Evolutionary conservation across 2,888 invertebrate genomes (phyloP).

Genomic region (Elegia similella): DNA sequence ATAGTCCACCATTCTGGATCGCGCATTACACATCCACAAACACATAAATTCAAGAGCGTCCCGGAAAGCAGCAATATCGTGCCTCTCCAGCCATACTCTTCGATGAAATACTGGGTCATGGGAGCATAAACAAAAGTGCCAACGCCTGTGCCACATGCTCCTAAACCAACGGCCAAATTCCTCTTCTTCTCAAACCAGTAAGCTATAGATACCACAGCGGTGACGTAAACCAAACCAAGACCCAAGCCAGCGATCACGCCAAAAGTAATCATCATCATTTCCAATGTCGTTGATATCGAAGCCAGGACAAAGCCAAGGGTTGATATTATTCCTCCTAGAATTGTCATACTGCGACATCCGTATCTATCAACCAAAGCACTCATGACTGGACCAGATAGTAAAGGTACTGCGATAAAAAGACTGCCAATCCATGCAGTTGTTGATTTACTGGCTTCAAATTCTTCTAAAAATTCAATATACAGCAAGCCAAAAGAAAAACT

Average conservation of each 20-base stretch:
- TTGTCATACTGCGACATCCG: slow-evolving; percentile 90
- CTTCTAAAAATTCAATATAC: slow-evolving; percentile 90
- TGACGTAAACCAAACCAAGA: slow-evolving; percentile 91
- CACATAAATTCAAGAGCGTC: slow-evolving; percentile 91
- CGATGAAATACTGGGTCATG: slow-evolving; percentile 89
- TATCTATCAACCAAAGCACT: slow-evolving; percentile 92
- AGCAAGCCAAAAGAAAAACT: slow-evolving; percentile 96
- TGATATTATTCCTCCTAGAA: slow-evolving; percentile 87
- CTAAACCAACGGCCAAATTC: slow-evolving; percentile 92
- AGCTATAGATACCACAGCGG: slow-evolving; percentile 94
- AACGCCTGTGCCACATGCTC: slow-evolving; percentile 94
- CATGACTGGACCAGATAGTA: slow-evolving; percentile 91
- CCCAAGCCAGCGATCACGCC: slow-evolving; percentile 93
- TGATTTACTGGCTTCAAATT: slow-evolving; percentile 90
- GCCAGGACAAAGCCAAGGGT: slow-evolving; percentile 89
- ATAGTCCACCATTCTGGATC: slow-evolving; percentile 92
- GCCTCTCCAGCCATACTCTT: slow-evolving; percentile 92
- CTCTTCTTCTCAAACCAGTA: slow-evolving; percentile 96
- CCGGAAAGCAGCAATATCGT: slow-evolving; percentile 91
- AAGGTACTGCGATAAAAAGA: slow-evolving; percentile 93
- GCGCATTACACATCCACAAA: slow-evolving; percentile 92
- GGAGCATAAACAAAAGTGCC: slow-evolving; percentile 95
- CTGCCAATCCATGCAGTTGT: slow-evolving; percentile 96
- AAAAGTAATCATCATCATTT: slow-evolving; percentile 91
- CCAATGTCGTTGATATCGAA: slow-evolving; percentile 86